These are phyloP conservation scores for Nasonia giraulti DNA, from an alignment of 1,140 invertebrate species.

Conservation along the genomic window DNA sequence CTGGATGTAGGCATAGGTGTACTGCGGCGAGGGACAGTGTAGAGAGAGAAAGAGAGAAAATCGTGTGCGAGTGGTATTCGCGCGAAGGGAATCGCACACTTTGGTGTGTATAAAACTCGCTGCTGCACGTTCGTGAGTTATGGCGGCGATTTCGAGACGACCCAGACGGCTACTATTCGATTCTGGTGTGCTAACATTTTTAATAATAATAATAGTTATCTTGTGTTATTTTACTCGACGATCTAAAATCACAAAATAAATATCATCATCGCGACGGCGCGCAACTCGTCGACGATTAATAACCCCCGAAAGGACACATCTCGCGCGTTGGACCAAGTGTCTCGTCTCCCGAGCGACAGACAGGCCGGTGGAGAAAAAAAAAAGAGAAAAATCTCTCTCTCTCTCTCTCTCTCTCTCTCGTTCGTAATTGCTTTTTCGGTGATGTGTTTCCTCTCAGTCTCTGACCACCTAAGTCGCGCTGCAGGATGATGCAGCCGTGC, in stretches of 20 bases:
- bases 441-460: conserved; percentile 47
- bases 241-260: background rate
- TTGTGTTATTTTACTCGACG: too few relatives aligned
- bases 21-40: background rate
- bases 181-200: too few relatives aligned
- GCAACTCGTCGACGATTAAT: background rate
- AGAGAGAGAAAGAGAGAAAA: background rate
- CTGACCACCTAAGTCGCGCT: conserved; percentile 67
- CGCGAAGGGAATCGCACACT: background rate
- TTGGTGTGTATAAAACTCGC: background rate
- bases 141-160: background rate
- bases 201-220: too few relatives aligned
- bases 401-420: conserved; percentile 16
- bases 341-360: background rate
- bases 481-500: conserved; percentile 58
- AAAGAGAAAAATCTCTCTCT: conserved; percentile 40
- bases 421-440: conserved; percentile 57
- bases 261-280: conserved; percentile 22
- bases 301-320: background rate
- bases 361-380: background rate
- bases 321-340: background rate
- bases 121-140: background rate
- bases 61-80: background rate
- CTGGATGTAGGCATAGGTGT: background rate
- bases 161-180: too few relatives aligned